Percentiles rank a stretch among this genome's conserved stretches.
Evolutionary conservation across 2,113 vertebrate species (phyloP).

Genomic region (Sceloporus tristichus): DNA sequence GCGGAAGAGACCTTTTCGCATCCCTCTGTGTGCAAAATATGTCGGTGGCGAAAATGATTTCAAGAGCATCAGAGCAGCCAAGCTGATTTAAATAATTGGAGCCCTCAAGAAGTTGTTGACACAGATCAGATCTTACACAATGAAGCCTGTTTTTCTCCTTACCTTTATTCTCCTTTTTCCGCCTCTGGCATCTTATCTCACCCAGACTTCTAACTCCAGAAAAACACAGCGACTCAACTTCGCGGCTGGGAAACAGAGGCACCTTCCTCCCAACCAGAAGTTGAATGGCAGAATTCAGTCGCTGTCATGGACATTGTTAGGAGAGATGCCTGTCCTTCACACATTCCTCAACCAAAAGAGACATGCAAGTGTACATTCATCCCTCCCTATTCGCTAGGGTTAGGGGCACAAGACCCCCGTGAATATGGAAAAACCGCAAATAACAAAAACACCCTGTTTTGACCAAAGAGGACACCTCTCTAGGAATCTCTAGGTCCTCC

Average conservation of each 20-base stretch:
- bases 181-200: neutral
- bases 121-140: constrained; percentile 17
- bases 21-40: neutral
- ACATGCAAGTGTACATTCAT: too few species aligned
- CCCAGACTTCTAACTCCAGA: neutral
- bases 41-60: neutral
- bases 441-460: too few species aligned
- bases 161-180: neutral
- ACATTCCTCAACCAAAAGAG: neutral
- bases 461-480: too few species aligned
- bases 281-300: neutral
- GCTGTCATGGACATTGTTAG: too few species aligned
- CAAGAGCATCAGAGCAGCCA: neutral
- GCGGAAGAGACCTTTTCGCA: neutral
- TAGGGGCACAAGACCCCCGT: too few species aligned
- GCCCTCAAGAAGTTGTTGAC: neutral
- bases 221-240: too few species aligned
- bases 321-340: neutral
- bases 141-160: neutral
- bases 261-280: too few species aligned
- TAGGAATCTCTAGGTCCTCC: too few species aligned
- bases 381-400: too few species aligned
- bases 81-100: constrained; percentile 15
- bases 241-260: neutral
- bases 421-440: too few species aligned